Evolutionary conservation across 2,113 vertebrate genomes (phyloP).

Genomic region (Hemibagrus wyckioides): DNA sequence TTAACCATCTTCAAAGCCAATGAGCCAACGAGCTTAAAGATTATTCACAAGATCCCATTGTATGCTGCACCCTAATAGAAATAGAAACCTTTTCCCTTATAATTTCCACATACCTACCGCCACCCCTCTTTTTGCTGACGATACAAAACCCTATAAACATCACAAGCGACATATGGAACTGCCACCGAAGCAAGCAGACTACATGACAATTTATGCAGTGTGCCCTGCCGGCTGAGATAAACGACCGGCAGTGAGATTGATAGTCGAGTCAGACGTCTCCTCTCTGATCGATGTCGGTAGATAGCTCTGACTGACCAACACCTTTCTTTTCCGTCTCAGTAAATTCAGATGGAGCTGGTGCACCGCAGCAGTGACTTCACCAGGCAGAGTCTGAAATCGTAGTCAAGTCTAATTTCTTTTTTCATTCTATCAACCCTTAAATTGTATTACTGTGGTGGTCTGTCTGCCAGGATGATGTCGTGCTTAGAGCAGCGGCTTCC

Average conservation of each 20-base stretch:
- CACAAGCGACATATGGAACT: constrained; percentile 24
- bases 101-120: background rate
- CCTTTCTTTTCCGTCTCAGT: constrained; percentile 26
- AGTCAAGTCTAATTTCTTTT: constrained; percentile 30
- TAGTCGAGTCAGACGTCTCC: constrained; percentile 26
- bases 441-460: constrained; percentile 43
- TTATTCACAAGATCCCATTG: background rate
- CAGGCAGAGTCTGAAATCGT: constrained; percentile 27
- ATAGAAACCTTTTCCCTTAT: background rate
- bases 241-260: constrained; percentile 33
- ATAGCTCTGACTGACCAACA: constrained; percentile 26
- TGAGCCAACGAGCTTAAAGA: background rate
- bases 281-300: constrained; percentile 44
- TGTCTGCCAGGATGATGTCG: constrained; percentile 39
- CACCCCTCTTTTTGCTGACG: constrained; percentile 33
- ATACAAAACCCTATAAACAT: constrained; percentile 17
- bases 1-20: background rate
- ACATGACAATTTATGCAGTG: constrained; percentile 35
- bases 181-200: background rate
- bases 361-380: background rate
- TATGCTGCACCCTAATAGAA: background rate
- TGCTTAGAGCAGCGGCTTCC: constrained; percentile 15
- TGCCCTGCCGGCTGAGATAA: constrained; percentile 18
- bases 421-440: constrained; percentile 40
- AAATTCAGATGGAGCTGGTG: background rate